Conservation (phyloP, 2,797 vertebrate genomes). For the Sylvilagus floridanus region DNA sequence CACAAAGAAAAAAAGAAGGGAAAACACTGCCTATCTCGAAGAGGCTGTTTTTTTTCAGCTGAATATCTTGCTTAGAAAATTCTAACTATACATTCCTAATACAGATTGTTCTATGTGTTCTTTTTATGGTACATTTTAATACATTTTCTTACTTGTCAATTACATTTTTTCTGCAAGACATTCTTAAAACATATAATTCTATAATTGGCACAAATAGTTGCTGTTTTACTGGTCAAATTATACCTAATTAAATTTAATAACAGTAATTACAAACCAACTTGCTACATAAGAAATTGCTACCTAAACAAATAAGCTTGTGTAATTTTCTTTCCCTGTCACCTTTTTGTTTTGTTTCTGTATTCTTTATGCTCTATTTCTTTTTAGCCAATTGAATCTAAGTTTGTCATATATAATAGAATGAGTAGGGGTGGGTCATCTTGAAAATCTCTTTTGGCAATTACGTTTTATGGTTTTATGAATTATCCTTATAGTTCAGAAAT, state of each 20-base stretch:
- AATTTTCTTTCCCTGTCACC: neutral
- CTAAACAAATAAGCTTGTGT: slow-evolving; percentile 19
- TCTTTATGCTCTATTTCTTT: neutral
- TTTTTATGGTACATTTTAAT: slow-evolving; percentile 26
- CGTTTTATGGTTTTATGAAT: neutral
- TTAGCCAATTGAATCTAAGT: neutral
- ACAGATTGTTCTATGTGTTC: slow-evolving; percentile 8
- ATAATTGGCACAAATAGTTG: slow-evolving; percentile 52
- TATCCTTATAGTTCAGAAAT: neutral
- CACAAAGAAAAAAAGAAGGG: neutral
- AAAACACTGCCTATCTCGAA: neutral
- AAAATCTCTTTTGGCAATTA: neutral
- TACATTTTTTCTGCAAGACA: slow-evolving; percentile 62
- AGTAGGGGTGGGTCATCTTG: neutral
- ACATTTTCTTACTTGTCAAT: slow-evolving; percentile 36
- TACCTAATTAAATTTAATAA: slow-evolving; percentile 71
- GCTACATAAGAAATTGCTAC: slow-evolving; percentile 59
- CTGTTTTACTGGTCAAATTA: slow-evolving; percentile 45
- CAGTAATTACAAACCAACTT: slow-evolving; percentile 66
- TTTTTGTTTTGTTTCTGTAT: neutral
- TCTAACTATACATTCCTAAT: slow-evolving; percentile 1
- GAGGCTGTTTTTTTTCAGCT: neutral
- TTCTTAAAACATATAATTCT: slow-evolving; percentile 54
- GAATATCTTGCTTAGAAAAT: neutral
- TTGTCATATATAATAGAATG: neutral